Base-by-base conservation (phyloP, 2,888 invertebrate genomes). In the Subacronicta megacephala region DNA sequence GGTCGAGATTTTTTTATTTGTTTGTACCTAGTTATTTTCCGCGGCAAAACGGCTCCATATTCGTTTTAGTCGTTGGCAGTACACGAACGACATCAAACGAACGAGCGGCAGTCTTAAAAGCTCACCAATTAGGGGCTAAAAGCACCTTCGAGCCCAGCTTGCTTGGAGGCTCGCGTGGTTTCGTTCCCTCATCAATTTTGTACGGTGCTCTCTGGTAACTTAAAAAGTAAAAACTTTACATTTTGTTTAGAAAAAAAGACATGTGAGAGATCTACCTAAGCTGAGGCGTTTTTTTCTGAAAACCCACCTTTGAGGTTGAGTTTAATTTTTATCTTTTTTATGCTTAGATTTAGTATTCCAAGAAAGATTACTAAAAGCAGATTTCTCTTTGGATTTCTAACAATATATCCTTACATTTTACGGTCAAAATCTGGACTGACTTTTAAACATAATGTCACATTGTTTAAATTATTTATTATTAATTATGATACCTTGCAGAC, bases 121-220 rank as follows among this genome's bases (percentile, higher is more conserved):
- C 94, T 89, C 82, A 87, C 91, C 94, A 94, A 94, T 94, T 94
- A 94, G 86, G 90, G 88, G 83, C 93, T 94, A 94, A 94, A 94
- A 94, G 94, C 94, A 94, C 93, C 94, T 92, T 90, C 90, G 91
- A 82, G 90, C 77, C 74, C 77, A 77, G 85, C 82, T 84, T 86
- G 86, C 85, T 85, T 85, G 83, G 83, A 80, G 79, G 79, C 76
- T 78, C 66, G 84, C 84, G 88, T 85, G 92, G 92, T 90, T 89
- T 85, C 88, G 81, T 81, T 87, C 82, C 80, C 90, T 93, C 93
- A 94, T 93, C 93, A 92, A 94, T 93, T 87, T 94, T 94, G 93
- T 91, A 94, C 86, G 84, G 77, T 78, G 87, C 90, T 86, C 90
- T 90, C 88, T 85, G 84, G 78, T 72, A 83, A 86, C 82, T 88